Evolutionary conservation across 1,140 invertebrate species (phyloP).

Genomic region (Coboldia fuscipes): DNA sequence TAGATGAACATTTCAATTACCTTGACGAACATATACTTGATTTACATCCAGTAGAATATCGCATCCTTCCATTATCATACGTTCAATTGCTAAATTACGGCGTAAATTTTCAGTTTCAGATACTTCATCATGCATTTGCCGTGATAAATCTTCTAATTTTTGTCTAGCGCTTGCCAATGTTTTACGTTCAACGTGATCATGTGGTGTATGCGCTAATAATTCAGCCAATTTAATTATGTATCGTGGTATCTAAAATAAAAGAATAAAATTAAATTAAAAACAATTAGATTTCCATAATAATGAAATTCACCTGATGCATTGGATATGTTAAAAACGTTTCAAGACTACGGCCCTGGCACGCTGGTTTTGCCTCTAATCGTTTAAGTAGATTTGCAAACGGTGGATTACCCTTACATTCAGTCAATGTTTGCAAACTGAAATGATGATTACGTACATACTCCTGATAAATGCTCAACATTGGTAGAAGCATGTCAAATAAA

Average conservation of each 20-base stretch:
- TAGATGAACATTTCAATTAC: slow-evolving; percentile 20
- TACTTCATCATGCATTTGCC: slow-evolving; percentile 64
- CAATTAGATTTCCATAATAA: too few relatives aligned
- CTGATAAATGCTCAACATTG: slow-evolving; percentile 87
- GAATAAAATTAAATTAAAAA: too few relatives aligned
- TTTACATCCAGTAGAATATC: slow-evolving; percentile 86
- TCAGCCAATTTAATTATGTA: slow-evolving; percentile 87
- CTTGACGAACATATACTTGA: slow-evolving; percentile 76
- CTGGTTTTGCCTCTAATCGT: slow-evolving; percentile 66
- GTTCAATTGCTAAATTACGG: slow-evolving; percentile 80
- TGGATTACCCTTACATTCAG: slow-evolving; percentile 76
- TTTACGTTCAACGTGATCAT: slow-evolving; percentile 84
- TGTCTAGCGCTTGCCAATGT: slow-evolving; percentile 72
- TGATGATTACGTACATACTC: slow-evolving; percentile 89
- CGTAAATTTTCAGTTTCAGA: slow-evolving; percentile 87
- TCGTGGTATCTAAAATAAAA: slow-evolving; percentile 50
- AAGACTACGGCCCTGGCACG: slow-evolving; percentile 62
- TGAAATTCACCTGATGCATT: slow-evolving; percentile 67
- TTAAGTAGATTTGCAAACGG: slow-evolving; percentile 63
- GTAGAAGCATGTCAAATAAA: slow-evolving; percentile 81
- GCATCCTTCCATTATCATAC: slow-evolving; percentile 90
- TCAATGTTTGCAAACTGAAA: slow-evolving; percentile 82
- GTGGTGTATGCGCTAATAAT: slow-evolving; percentile 75
- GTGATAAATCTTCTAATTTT: slow-evolving; percentile 72
- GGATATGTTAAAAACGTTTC: slow-evolving; percentile 86